These are phyloP conservation scores for Nothura maculosa DNA, from an alignment of 2,797 vertebrate species.

Conservation along the genomic window DNA sequence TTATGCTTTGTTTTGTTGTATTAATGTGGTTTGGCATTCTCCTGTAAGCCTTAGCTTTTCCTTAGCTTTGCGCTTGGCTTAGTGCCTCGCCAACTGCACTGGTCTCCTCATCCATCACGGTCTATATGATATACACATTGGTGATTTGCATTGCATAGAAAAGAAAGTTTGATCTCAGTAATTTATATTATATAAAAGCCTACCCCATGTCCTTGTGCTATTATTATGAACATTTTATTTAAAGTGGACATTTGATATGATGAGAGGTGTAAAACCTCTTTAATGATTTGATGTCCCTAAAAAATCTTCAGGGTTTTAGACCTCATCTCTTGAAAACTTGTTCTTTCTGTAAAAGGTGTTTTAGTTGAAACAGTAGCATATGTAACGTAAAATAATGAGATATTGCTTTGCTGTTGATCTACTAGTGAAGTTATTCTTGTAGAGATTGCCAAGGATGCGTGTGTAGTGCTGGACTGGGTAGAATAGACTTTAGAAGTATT, in stretches of 20 bases:
- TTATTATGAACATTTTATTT: neutral
- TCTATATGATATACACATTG: neutral
- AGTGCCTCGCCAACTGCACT: neutral
- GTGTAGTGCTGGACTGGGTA: neutral
- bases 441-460: neutral
- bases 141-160: neutral
- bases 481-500: neutral
- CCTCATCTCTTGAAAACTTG: neutral
- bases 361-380: neutral
- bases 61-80: too few relatives aligned
- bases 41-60: neutral
- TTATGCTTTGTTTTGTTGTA: neutral
- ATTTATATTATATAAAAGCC: neutral
- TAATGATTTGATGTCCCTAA: neutral
- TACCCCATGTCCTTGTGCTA: neutral
- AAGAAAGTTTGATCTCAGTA: neutral
- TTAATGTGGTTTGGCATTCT: neutral
- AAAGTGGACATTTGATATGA: neutral
- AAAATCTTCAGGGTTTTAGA: neutral
- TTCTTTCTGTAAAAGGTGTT: conserved; percentile 1
- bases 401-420: neutral
- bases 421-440: neutral
- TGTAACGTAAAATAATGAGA: neutral
- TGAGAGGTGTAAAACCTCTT: neutral
- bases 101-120: neutral